phyloP scores from a whole-genome alignment of 1,140 invertebrate genomes.

The Gryllus bimaculatus region DNA sequence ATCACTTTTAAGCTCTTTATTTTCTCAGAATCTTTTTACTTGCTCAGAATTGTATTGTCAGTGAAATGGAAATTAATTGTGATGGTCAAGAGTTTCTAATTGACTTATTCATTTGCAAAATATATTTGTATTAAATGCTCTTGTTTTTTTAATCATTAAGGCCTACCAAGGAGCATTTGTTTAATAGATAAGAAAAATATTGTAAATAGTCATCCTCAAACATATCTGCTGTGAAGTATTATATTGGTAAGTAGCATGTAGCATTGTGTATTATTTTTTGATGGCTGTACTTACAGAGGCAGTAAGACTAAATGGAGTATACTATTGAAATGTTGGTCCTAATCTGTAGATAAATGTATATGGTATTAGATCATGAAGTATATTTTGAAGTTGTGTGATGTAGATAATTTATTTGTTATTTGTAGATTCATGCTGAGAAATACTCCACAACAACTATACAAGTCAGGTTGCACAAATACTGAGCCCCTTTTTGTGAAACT shows the following conservation, averaged over 20 bases:
- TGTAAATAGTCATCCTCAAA: neutral
- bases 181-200: neutral
- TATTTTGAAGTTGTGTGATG: neutral
- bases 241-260: neutral
- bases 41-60: neutral
- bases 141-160: neutral
- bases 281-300: neutral
- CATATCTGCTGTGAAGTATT: neutral
- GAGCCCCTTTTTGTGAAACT: constrained; percentile 3
- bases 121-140: neutral
- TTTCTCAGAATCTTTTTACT: neutral
- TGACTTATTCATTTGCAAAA: neutral
- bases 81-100: neutral
- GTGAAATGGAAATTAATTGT: neutral
- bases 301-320: neutral
- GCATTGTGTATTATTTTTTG: neutral
- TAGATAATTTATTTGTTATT: neutral
- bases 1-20: too few species aligned
- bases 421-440: neutral
- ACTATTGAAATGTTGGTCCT: neutral
- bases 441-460: neutral
- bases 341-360: neutral
- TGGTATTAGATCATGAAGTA: neutral
- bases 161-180: neutral
- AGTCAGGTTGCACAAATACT: neutral